These are phyloP conservation scores for Callithrix jacchus DNA, from an alignment of 2,113 vertebrate species.

Conservation along the genomic window DNA sequence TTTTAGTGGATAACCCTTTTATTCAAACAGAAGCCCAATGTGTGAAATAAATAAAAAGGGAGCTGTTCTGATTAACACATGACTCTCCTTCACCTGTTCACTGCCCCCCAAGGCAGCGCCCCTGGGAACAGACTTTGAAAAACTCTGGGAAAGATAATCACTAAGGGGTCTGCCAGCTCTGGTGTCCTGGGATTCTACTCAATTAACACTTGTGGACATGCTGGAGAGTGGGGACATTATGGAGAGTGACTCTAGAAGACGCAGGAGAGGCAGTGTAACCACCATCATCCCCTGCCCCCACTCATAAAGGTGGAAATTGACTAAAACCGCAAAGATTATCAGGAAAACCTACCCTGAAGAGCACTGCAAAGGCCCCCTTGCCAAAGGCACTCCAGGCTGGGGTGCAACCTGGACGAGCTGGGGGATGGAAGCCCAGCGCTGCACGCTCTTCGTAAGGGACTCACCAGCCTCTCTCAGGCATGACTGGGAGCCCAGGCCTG, in stretches of 20 bases:
- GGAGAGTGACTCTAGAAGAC: neutral
- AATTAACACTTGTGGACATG: neutral
- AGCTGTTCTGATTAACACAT: neutral
- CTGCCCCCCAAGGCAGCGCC: neutral
- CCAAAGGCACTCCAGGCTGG: neutral
- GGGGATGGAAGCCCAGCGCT: neutral
- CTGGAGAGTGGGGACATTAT: neutral
- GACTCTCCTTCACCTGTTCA: accelerated
- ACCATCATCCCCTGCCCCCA: neutral
- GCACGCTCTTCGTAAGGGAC: accelerated
- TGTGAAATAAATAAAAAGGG: neutral
- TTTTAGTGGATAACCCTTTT: neutral
- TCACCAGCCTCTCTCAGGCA: neutral
- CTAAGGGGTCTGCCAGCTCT: neutral
- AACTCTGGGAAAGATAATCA: neutral
- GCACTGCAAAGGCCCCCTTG: neutral
- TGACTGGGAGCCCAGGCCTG: neutral
- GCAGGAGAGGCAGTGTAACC: neutral
- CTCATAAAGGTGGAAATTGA: neutral
- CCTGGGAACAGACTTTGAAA: neutral
- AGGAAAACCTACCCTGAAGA: neutral
- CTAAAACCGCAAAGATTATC: neutral
- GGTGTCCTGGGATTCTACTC: neutral
- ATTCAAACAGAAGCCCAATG: neutral
- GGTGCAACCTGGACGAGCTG: neutral